Evolutionary conservation across 30 jellyfish, hydroid and myxozoan species (phyloP), one percentile per base, ranked within the genome.

Genomic region (Pseudorhiza aurosa): DNA sequence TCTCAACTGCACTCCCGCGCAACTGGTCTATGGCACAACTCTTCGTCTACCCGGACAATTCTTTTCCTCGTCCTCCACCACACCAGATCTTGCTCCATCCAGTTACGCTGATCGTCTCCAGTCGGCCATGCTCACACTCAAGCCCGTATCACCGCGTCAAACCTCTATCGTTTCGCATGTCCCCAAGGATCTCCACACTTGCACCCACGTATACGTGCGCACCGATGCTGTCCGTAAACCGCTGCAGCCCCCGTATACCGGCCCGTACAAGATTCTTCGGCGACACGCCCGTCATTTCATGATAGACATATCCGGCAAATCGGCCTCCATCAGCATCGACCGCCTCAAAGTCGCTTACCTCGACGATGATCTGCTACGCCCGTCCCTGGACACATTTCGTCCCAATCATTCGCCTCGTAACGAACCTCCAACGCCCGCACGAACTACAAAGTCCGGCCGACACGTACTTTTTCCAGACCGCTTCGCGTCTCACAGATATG

Each of bases 311-410:
- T 57, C 40, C 30, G 85, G 75, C n/a, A 22, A 26, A 3, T 27
- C 19, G 64, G 59, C 25, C 33, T 31, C 74, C 33, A 51, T 80
- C 75, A 30, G 58, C 56, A 12, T 82, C 33, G 89, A 70, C 33
- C 95, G 84, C 57, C 29, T 82, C 28, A 82, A 82, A 47, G 92
- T 89, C 22, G 95, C 95, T 8, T 33, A 32, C 76, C 60, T 83
- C 57, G 82, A 64, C 21, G 57, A 90, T 1, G 78, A 64, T 56
- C 3, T 49, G 11, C 53, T 31, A n/a, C 82, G 32, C 30, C 6
- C 82, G 10, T 31, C 89, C 32, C n/a, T n/a, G n/a, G n/a, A n/a
- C n/a, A n/a, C n/a, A n/a, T n/a, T n/a, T n/a, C n/a, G n/a, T n/a
- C n/a, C n/a, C n/a, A n/a, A n/a, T n/a, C n/a, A n/a, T n/a, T 65